These are phyloP conservation scores for Chrysopa pallens DNA, from an alignment of 1,140 invertebrate species.

Conservation along the genomic window DNA sequence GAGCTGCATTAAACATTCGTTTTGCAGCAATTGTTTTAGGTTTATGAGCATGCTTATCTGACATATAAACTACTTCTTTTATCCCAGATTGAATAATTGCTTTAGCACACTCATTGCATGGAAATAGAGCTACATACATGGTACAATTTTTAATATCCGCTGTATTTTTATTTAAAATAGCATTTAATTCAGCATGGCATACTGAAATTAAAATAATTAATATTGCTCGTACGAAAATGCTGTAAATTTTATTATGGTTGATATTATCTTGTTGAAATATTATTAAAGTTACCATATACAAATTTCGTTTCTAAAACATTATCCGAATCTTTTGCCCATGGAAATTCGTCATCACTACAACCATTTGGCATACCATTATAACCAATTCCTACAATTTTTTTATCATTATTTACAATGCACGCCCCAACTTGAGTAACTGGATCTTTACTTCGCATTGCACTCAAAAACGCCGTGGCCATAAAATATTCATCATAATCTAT, in stretches of 20 bases:
- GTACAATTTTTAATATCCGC: constrained; percentile 56
- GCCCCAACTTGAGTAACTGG: constrained; percentile 83
- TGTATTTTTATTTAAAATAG: constrained; percentile 81
- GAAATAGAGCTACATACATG: constrained; percentile 79
- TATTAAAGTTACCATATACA: constrained; percentile 51
- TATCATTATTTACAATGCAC: constrained; percentile 74
- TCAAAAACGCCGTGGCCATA: constrained; percentile 72
- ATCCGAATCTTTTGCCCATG: constrained; percentile 53
- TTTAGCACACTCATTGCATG: constrained; percentile 95
- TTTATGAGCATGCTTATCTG: constrained; percentile 60
- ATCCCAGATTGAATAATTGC: constrained; percentile 93
- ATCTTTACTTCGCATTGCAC: constrained; percentile 86
- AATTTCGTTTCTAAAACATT: constrained; percentile 55
- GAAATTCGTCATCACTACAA: constrained; percentile 73
- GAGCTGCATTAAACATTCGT: constrained; percentile 60
- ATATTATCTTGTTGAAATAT: not conserved
- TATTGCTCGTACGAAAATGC: no score
- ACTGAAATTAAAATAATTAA: constrained; percentile 41
- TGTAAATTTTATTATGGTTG: no score
- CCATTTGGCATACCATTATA: constrained; percentile 92
- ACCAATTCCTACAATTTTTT: constrained; percentile 83
- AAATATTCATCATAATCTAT: constrained; percentile 76
- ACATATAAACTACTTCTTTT: constrained; percentile 57
- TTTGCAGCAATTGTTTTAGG: constrained; percentile 49
- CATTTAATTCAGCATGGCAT: constrained; percentile 95